Percentiles rank a stretch among this genome's conserved stretches.
These are phyloP conservation scores for Ursus arctos DNA, from an alignment of 2,113 vertebrate species.

Conservation along the genomic window DNA sequence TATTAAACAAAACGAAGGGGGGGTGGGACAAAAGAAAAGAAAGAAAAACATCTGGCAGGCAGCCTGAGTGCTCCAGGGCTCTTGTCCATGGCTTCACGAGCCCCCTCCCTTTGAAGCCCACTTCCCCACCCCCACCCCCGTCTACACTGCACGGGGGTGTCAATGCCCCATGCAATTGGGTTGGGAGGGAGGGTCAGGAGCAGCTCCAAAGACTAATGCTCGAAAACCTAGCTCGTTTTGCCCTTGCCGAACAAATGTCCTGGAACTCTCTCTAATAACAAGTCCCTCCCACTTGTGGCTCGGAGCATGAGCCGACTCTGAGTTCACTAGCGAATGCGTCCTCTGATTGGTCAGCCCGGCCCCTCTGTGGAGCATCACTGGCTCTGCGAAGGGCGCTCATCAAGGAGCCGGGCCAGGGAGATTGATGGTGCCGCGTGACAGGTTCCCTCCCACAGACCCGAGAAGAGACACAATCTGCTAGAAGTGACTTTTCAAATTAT, in stretches of 20 bases:
- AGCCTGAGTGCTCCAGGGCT: background rate
- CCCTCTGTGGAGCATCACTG: background rate
- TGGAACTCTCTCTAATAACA: background rate
- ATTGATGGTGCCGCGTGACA: background rate
- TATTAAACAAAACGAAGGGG: background rate
- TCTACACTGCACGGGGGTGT: background rate
- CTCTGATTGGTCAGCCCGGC: background rate
- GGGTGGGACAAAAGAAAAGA: background rate
- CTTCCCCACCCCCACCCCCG: background rate
- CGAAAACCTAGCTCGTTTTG: background rate
- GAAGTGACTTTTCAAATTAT: conserved; percentile 82
- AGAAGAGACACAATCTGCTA: conserved; percentile 78
- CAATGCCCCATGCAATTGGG: background rate
- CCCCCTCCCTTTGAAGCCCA: background rate
- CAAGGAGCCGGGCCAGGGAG: background rate
- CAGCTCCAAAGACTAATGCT: background rate
- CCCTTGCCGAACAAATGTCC: rapidly evolving
- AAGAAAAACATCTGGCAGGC: background rate
- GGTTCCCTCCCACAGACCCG: conserved; percentile 69
- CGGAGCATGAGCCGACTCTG: background rate
- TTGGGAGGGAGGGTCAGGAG: too few species aligned
- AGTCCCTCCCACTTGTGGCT: conserved; percentile 52
- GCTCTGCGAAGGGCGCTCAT: background rate
- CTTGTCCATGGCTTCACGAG: background rate
- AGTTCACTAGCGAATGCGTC: background rate